These are phyloP conservation scores for Thaleichthys pacificus DNA, from an alignment of 2,797 vertebrate genomes.

Conservation along the genomic window DNA sequence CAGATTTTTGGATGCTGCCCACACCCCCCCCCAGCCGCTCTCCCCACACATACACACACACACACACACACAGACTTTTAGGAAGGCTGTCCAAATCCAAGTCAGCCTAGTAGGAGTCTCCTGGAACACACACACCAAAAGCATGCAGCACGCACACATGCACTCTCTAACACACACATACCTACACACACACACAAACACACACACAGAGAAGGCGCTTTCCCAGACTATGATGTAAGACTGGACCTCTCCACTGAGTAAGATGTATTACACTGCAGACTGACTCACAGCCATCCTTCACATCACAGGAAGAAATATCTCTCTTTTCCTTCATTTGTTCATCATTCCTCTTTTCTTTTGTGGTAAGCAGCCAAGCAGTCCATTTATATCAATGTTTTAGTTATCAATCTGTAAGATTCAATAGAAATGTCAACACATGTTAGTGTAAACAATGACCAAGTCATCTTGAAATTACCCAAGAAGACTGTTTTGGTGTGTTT, in stretches of 20 bases:
- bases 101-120: conserved; percentile 64
- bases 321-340: conserved; percentile 13
- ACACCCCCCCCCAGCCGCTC: conserved; percentile 29
- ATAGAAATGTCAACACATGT: no score
- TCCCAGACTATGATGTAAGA: conserved; percentile 53
- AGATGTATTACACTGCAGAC: conserved; percentile 48
- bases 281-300: conserved; percentile 32
- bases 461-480: no score
- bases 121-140: conserved; percentile 43
- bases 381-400: no score
- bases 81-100: conserved; percentile 57
- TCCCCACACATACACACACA: conserved; percentile 2
- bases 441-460: no score
- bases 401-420: no score
- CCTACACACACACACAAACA: conserved; percentile 40
- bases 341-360: conserved; percentile 33
- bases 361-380: not conserved
- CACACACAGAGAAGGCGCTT: conserved; percentile 33
- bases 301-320: conserved; percentile 3
- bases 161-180: conserved; percentile 26
- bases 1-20: conserved; percentile 64
- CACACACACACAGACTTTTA: conserved; percentile 13
- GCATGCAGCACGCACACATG: conserved; percentile 22
- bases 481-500: no score
- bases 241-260: conserved; percentile 52